phyloP scores from a whole-genome alignment of 2,888 invertebrate species.

The Lutraria lutraria region DNA sequence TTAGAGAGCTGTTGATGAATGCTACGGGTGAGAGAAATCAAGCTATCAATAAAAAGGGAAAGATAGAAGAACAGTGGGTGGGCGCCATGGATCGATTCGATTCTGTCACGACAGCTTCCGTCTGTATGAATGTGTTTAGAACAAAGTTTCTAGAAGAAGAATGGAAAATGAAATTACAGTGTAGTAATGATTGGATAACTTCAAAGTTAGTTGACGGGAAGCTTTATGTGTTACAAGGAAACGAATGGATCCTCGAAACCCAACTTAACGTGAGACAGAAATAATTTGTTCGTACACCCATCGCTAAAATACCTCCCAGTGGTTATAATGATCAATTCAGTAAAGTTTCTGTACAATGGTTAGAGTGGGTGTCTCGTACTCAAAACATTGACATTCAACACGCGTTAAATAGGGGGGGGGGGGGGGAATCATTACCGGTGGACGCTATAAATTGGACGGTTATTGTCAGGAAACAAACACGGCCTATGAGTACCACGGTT shows the following conservation, averaged over 20 bases:
- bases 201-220: constrained; percentile 34
- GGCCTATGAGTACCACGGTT: constrained; percentile 58
- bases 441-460: constrained; percentile 52
- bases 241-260: constrained; percentile 39
- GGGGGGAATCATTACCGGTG: too few species aligned
- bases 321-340: constrained; percentile 42
- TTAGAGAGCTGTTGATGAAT: constrained; percentile 38
- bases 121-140: constrained; percentile 59
- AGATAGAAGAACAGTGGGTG: constrained; percentile 30
- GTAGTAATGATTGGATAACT: constrained; percentile 39
- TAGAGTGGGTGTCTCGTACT: constrained; percentile 45
- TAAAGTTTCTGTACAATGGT: constrained; percentile 56
- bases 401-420: too few species aligned
- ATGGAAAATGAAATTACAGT: constrained; percentile 53
- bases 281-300: constrained; percentile 23
- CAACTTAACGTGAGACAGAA: constrained; percentile 32
- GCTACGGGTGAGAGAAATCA: too few species aligned
- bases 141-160: constrained; percentile 58
- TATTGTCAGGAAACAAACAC: constrained; percentile 47
- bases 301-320: constrained; percentile 31
- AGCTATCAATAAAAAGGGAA: constrained; percentile 38
- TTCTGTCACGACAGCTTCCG: constrained; percentile 55
- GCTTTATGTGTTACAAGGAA: constrained; percentile 7
- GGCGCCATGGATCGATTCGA: constrained; percentile 58
- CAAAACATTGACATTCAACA: constrained; percentile 23